Evolutionary conservation across 2,888 invertebrate genomes (phyloP), one percentile per base, ranked within the genome.

Genomic region (Drosophila pegasa): DNA sequence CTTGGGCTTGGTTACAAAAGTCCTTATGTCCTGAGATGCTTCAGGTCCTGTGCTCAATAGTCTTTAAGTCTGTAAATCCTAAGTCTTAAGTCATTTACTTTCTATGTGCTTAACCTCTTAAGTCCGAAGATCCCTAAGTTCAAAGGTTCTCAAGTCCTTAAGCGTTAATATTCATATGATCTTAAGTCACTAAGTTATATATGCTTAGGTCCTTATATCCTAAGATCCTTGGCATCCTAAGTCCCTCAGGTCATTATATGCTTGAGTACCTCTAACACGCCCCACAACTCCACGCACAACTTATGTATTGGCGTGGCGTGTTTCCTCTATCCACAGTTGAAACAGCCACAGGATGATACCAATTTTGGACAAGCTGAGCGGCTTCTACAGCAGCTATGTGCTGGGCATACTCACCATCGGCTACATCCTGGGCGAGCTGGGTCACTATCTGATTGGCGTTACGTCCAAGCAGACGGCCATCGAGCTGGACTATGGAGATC

Each of bases 361-460:
- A 37, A 54, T 91, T 51, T 65, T 91, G 62, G 80, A 90, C 55
- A 96, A 95, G 91, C 91, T 96, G 67, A 93, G 93, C 75, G 94
- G 94, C 88, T 94, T 95, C 79, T 97, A 97, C 93, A 95, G 95
- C 89, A 94, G 95, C 90, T 97, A 97, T 91, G 97, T 96, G 74
- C 93, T 97, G 85, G 96, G 94, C 27, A 93, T 97, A 72, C 94
- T 97, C 66, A 96, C 97, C 55, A 91, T 96, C 56, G 97, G 97
- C 70, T 97, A 97, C 92, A 95, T 97, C 66, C 93, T 97, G 22
- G 97, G 97, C 16, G 97, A 97, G 91, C 93, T 97, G 72, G 97
- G 97, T 29, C 97, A 97, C 92, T 97, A 97, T 91, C 93, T 97
- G 71, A 97, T 97, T 80, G 97, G 97, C 92, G 97, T 97, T 4